Base-by-base conservation (phyloP, 2,797 vertebrate genomes). In the Brachyalestes nurse region DNA sequence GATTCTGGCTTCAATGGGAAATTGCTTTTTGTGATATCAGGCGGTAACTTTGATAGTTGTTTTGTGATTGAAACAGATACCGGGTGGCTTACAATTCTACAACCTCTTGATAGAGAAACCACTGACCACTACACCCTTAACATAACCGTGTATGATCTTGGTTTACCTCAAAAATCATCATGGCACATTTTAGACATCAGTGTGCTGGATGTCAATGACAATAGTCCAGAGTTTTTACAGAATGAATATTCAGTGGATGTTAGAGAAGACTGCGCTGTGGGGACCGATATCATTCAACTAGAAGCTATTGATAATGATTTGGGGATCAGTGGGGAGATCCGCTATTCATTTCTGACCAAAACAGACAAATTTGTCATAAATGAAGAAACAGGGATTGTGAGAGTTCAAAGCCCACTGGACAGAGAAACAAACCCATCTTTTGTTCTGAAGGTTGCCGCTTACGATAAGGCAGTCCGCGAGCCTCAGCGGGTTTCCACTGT, bases 1-100 rank as follows among this genome's bases (percentile, higher is more conserved):
- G 96, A 96, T 82, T 88, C 87, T 77, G 95, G 95, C 66, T 96
- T 96, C 89, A 95, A 93, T 86, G 94, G 96, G 21, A 96, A 95
- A 85, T 78, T 96, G 16, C 92, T 95, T 13, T 96, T 95, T 82
- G 91, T 94, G 55, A 89, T 96, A 88, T 94, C 96, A 72, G 94
- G 91, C 84, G 96, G 96, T 66, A 95, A 96, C 64, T 91, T 93
- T 53, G 94, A 95, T 64, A 96, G 95, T 82, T 91, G 91, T 80
- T 96, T 96, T 85, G 75, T 88, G 55, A 87, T 96, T 85, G 95
- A 95, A 82, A 91, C 94, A 91, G 95, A 96, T 86, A 94, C 90
- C 23, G 96, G 96, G 78, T 89, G 93, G 91, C 85, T 96, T 78
- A 93, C 92, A 88, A 86, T 95, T 86, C 88, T 94, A 4, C 91